A percentile compares a stretch with the other conserved stretches of the same genome.
phyloP scores from a whole-genome alignment of 1,140 invertebrate species.

The Calycopis cecrops region DNA sequence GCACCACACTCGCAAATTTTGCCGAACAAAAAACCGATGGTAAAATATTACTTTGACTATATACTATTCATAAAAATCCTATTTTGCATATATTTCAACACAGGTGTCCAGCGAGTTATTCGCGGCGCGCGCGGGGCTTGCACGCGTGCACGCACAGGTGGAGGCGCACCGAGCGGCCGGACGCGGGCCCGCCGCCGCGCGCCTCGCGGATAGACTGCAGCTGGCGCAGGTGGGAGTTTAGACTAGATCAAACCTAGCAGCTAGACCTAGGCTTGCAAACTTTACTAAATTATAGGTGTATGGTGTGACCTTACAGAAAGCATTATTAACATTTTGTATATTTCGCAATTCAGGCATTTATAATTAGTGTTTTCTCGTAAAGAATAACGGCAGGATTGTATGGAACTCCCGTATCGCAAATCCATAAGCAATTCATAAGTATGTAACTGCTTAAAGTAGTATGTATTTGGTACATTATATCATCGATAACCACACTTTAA shows the following conservation, averaged over 20 bases:
- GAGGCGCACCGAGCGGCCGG: constrained; percentile 82
- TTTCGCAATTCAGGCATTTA: too few species aligned
- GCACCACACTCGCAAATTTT: not conserved
- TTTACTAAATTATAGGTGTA: not conserved
- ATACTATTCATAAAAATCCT: not conserved
- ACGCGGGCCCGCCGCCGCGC: constrained; percentile 84
- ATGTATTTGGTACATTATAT: too few species aligned
- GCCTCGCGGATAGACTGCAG: constrained; percentile 85
- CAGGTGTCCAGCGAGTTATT: constrained; percentile 79
- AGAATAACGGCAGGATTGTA: too few species aligned
- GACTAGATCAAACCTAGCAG: not conserved
- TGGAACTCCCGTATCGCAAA: too few species aligned
- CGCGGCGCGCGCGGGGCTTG: constrained; percentile 80
- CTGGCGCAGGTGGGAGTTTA: constrained; percentile 28
- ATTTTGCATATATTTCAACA: not conserved
- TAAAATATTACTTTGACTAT: not conserved
- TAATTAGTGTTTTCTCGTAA: too few species aligned
- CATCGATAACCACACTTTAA: too few species aligned
- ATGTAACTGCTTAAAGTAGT: too few species aligned
- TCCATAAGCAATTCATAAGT: too few species aligned
- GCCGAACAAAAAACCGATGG: not conserved
- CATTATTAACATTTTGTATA: too few species aligned
- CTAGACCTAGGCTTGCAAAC: not conserved
- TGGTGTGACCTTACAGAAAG: not conserved
- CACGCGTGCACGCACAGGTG: constrained; percentile 82